Base-by-base conservation (phyloP, 2,888 invertebrate species). In the Melangyna quadrimaculata region DNA sequence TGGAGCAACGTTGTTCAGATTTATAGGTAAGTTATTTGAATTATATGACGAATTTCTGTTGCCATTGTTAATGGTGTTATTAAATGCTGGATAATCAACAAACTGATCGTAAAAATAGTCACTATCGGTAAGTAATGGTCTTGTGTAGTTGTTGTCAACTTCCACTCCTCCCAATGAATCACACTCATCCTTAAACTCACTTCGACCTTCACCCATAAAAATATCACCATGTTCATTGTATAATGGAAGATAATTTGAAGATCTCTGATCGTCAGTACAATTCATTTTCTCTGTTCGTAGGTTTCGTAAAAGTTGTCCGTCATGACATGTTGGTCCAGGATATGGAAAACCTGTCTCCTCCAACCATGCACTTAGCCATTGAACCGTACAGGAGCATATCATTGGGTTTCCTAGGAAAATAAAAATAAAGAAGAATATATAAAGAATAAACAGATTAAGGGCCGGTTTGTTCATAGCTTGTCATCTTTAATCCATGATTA, bases 61-160 rank as follows among this genome's bases (percentile, higher is more conserved):
- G 87, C 70, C 88, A 88, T 22, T 87, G 75, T 70, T 88, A 72
- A 93, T 90, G 0, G 84, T 48, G 10, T 94, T 94, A 87, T 94
- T 95, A 88, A 95, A 95, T 72, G 95, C 94, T 8, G 95, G 95
- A 90, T 96, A 96, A 90, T 97, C 97, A 0, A 96, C 94, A 90
- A 96, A 97, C 88, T 97, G 96, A 88, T 96, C 96, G 90, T 96
- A 96, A 88, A 96, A 95, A 89, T 96, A 96, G 89, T 97, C 96
- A 1, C 96, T 95, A 90, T 96, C 96, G 89, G 95, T 95, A 6
- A 95, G 96, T 2, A 94, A 93, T 6, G 96, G 95, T 63, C 94
- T 93, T 87, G 93, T 90, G 57, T 90, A 88, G 74, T 92, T 51
- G 74, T 92, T 51, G 7, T 27, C 93, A 83, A 94, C 93, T 65